These are phyloP conservation scores for Drosophila biarmipes DNA, from an alignment of 1,140 invertebrate genomes.

Conservation along the genomic window DNA sequence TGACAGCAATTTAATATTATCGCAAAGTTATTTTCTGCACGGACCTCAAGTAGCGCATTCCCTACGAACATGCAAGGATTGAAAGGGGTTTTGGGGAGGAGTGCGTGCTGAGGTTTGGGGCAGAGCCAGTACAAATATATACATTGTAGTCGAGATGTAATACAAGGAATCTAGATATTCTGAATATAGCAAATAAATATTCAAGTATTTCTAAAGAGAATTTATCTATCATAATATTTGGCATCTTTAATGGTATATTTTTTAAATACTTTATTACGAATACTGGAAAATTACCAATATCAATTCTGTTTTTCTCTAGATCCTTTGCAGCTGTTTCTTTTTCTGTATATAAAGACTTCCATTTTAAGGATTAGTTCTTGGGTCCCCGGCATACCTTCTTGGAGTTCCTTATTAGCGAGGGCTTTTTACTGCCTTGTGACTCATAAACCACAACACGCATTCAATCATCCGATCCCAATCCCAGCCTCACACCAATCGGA, in stretches of 20 bases:
- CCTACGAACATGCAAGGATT: constrained; percentile 53
- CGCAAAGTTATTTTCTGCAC: constrained; percentile 79
- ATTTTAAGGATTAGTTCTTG: constrained; percentile 1
- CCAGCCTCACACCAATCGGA: constrained; percentile 20
- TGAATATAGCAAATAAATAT: no score
- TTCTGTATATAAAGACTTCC: no score
- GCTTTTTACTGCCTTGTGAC: constrained; percentile 21
- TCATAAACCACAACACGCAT: constrained; percentile 33
- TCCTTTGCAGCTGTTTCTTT: neutral
- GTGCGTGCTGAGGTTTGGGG: constrained; percentile 26
- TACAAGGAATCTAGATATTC: neutral
- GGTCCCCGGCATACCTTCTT: no score
- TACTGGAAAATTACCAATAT: no score
- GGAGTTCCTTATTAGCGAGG: neutral
- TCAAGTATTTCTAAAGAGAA: no score
- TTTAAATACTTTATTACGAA: no score
- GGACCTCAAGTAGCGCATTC: constrained; percentile 44
- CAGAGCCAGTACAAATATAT: constrained; percentile 1
- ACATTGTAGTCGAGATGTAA: neutral
- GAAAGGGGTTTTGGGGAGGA: constrained; percentile 4
- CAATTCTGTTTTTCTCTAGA: no score
- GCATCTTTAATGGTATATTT: no score
- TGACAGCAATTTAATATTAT: constrained; percentile 83
- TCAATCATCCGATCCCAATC: constrained; percentile 23
- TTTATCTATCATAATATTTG: neutral